Evolutionary conservation across 2,888 invertebrate species (phyloP), one percentile per base, ranked within the genome.

Genomic region (Cheilosia vernalis): DNA sequence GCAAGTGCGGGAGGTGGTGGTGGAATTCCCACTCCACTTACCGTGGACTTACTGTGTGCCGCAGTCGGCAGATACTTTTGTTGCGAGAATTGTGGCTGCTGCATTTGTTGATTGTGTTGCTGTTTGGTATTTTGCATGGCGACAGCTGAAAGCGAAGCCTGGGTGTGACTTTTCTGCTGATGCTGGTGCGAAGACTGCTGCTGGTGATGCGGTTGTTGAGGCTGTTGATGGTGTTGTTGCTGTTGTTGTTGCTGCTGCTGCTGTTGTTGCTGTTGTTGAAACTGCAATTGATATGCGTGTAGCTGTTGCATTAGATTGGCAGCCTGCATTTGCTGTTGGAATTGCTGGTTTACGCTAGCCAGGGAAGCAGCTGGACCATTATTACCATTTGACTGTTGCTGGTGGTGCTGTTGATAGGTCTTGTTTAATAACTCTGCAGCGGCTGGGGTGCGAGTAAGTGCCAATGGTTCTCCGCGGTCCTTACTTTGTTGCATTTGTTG

Each of bases 211-310:
- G 87, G 85, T 37, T 89, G 88, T 21, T 89, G 88, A 30, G 88
- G 87, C 30, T 89, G 88, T 51, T 89, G 89, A 19, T 93, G 93
- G 92, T 88, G 93, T 93, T 79, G 87, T 53, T 44, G 81, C 51
- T 67, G 87, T 56, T 80, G 87, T 33, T 63, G 87, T 40, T 74
- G 87, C 27, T 63, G 87, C n/a, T 85, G 81, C 40, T 87, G 88
- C 7, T 88, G 89, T 40, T 88, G 88, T 27, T 87, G 88, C 27
- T 51, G 93, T 92, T 93, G 93, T 92, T 88, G 93, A 93, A 89
- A 89, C 87, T 90, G 89, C 81, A 88, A 88, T 47, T 89, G 89
- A 79, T 90, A 89, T 80, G 89, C 89, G 72, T 90, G 90, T 69
- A 90, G 60, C 56, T 90, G 89, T 78, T 90, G 90, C 87, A 90